Evolutionary conservation across 2,113 vertebrate species (phyloP), one percentile per base, ranked within the genome.

Genomic region (Craseonycteris thonglongyai): DNA sequence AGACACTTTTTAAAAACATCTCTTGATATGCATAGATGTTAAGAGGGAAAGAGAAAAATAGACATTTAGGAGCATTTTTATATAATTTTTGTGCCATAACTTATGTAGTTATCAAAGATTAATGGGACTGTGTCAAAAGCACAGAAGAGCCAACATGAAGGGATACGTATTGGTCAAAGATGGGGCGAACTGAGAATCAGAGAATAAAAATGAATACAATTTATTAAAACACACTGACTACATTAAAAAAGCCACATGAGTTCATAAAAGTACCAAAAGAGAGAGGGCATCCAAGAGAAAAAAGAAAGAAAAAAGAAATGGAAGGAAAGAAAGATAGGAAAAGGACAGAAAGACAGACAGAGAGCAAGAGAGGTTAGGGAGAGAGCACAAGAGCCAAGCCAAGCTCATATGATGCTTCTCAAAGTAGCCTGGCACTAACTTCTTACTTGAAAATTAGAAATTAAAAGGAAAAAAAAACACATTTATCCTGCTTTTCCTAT

Each of bases 401-500:
- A 35, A 54, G 13, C 47, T 74, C 40, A 61, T 0, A 5, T 3
- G 10, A 86, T 7, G 28, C 1, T 1, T 35, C 24, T 83, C 11
- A 6, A 42, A 45, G 11, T 40, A 71, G 59, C 3, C 49, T 30
- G 9, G 0, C 28, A 74, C 30, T 74, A 51, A 78, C 21, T 90
- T 14, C 74, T 81, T 63, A 86, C 26, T 40, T 47, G 49, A 42
- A 90, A 93, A 90, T 82, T 0, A 28, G 56, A 14, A 84, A 68
- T 59, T 80, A 88, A 80, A 91, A 79, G 21, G 35, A 59, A 88
- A 80, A 30, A 42, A 84, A 76, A 93, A 76, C 69, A 81, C 22
- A 78, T 21, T 40, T 61, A 81, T 26, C 33, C 63, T 81, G 28
- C 28, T 75, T 94, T 92, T 35, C 54, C 45, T 82, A 16, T 30